Evolutionary conservation across 2,797 vertebrate species (phyloP).

Genomic region (Chaunax sp.): DNA sequence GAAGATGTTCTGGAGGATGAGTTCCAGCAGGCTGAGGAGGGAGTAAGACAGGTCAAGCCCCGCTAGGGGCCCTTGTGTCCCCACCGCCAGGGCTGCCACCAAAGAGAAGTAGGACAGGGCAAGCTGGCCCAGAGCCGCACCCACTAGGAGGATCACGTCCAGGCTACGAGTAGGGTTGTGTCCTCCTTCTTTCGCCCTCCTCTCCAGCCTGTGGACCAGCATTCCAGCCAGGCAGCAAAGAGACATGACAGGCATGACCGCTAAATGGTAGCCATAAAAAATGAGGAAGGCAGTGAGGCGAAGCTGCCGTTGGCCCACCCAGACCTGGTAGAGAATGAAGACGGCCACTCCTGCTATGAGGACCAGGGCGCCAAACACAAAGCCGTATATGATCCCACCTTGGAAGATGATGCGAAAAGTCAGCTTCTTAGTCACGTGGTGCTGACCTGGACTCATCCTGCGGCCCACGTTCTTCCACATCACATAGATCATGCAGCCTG

Average conservation of each 20-base stretch:
- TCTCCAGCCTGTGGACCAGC: slow-evolving; percentile 84
- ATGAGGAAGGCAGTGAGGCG: slow-evolving; percentile 78
- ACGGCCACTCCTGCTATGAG: slow-evolving; percentile 77
- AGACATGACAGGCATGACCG: slow-evolving; percentile 86
- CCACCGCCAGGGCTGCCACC: slow-evolving; percentile 85
- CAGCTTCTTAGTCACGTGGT: slow-evolving; percentile 37
- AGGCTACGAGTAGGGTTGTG: slow-evolving; percentile 91
- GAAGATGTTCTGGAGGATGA: slow-evolving; percentile 91
- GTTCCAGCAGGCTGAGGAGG: slow-evolving; percentile 87
- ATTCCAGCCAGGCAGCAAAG: slow-evolving; percentile 81
- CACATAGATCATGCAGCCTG: slow-evolving; percentile 88
- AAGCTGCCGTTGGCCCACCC: slow-evolving; percentile 64
- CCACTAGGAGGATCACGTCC: slow-evolving; percentile 88
- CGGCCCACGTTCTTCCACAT: slow-evolving; percentile 96
- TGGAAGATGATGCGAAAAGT: slow-evolving; percentile 70
- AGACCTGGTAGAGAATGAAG: slow-evolving; percentile 90
- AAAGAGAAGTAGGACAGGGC: slow-evolving; percentile 90
- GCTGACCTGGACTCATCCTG: slow-evolving; percentile 39
- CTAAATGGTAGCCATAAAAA: slow-evolving; percentile 88
- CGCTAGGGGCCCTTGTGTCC: slow-evolving; percentile 71
- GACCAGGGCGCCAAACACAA: slow-evolving; percentile 77
- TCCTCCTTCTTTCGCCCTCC: slow-evolving; percentile 75
- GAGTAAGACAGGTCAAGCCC: slow-evolving; percentile 88
- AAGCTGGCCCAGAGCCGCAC: slow-evolving; percentile 85
- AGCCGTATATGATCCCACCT: slow-evolving; percentile 79